These are phyloP conservation scores for Noturus placidus DNA, from an alignment of 2,113 vertebrate species.

Conservation along the genomic window DNA sequence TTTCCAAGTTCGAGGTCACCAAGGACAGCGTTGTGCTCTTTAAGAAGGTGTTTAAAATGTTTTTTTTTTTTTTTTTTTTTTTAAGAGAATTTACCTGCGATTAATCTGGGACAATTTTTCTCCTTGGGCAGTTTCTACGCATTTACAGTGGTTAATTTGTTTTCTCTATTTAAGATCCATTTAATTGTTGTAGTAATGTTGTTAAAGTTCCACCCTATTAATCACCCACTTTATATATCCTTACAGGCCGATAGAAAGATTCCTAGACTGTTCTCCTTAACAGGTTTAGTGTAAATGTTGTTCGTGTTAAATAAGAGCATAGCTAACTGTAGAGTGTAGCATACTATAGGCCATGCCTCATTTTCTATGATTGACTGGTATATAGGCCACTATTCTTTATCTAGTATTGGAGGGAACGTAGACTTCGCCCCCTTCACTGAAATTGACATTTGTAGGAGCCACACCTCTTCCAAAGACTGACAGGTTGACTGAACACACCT, in stretches of 20 bases:
- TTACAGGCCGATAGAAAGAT: background rate
- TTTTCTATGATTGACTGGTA: background rate
- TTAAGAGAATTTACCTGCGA: background rate
- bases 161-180: background rate
- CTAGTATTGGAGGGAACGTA: too few relatives aligned
- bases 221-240: background rate
- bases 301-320: background rate
- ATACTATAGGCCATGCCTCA: background rate
- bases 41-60: conserved; percentile 84
- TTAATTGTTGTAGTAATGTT: background rate
- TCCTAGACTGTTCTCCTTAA: background rate
- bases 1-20: conserved; percentile 82
- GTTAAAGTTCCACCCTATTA: background rate
- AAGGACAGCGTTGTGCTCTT: conserved; percentile 87
- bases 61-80: background rate
- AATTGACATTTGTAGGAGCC: too few relatives aligned
- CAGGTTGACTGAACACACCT: background rate
- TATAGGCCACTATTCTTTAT: too few relatives aligned
- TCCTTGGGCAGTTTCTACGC: background rate
- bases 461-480: too few relatives aligned
- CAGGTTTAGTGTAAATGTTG: background rate
- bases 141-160: background rate
- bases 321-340: background rate
- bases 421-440: too few relatives aligned
- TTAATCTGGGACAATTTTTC: background rate